Evolutionary conservation across 2,888 invertebrate genomes (phyloP), one percentile per base, ranked within the genome.

Genomic region (Plusia festucae): DNA sequence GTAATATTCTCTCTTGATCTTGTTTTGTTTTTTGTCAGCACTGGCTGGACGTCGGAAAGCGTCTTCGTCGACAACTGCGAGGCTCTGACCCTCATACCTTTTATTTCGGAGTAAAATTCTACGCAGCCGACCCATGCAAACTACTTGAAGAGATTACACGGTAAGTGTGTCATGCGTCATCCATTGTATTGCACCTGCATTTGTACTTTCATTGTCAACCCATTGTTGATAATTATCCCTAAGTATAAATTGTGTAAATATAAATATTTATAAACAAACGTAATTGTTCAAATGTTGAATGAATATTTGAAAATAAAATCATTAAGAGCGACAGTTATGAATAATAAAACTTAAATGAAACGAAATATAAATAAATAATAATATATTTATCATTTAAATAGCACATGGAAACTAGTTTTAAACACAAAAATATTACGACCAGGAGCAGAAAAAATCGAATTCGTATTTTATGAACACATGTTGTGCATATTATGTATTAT

Each of bases 91-190:
- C 97, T 34, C 97, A 98, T 92, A 98, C 98, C 65, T 97, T 99
- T 83, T 99, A 99, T 93, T 99, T 99, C 90, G 99, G 99, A 66
- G 99, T 99, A 73, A 99, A 99, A 94, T 99, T 99, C 93, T 99
- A 99, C 93, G 98, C 99, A 2, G 98, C 98, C 0, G 99, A 99
- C 95, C 99, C 99, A 0, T 99, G 99, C 95, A 99, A 99, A 91
- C 96, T 99, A 68, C 96, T 98, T 69, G 99, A 99, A 94, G 99
- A 99, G 95, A 99, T 99, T 85, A 99, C 99, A 67, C 97, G 99
- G 98, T 98, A 95, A 79, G 76, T 67, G 57, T 15, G 46, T 27
- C 60, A 15, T 67, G 60, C 30, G 57, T 69, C 69, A 65, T 73
- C 46, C 57, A 49, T 63, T 68, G 52, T 63, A 24, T 22, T 49